Evolutionary conservation across 1,140 invertebrate genomes (phyloP).

Genomic region (Tigriopus japonicus): DNA sequence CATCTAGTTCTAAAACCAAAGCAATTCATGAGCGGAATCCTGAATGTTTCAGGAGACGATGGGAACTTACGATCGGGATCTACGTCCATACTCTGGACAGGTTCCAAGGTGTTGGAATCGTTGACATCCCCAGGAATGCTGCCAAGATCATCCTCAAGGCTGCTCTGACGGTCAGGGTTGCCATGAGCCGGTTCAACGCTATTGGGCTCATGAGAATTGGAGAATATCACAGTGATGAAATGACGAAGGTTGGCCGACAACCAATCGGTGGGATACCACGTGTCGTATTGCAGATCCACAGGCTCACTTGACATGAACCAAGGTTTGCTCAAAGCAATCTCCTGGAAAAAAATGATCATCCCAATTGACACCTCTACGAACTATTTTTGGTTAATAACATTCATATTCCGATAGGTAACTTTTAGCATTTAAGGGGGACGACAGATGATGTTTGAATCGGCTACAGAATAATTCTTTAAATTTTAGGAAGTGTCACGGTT

Average conservation of each 20-base stretch:
- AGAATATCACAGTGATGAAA: constrained; percentile 1
- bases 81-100: no score
- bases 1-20: no score
- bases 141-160: not conserved
- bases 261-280: constrained; percentile 11
- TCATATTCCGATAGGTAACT: no score
- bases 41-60: no score
- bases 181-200: not conserved
- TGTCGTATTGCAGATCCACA: constrained; percentile 8
- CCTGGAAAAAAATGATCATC: not conserved
- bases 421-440: no score
- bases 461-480: no score
- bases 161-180: not conserved
- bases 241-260: constrained; percentile 11
- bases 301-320: constrained; percentile 10
- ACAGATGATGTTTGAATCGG: no score
- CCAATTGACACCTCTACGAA: not conserved
- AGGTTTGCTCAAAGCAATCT: constrained; percentile 1
- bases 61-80: no score
- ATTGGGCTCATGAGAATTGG: not conserved
- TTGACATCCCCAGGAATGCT: not conserved
- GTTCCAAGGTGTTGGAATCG: not conserved
- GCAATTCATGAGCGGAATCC: no score
- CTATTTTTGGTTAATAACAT: no score
- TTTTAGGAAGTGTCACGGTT: no score